Percentiles rank a stretch among this genome's conserved stretches.
phyloP scores from a whole-genome alignment of 1,140 invertebrate species.

The Apis cerana region DNA sequence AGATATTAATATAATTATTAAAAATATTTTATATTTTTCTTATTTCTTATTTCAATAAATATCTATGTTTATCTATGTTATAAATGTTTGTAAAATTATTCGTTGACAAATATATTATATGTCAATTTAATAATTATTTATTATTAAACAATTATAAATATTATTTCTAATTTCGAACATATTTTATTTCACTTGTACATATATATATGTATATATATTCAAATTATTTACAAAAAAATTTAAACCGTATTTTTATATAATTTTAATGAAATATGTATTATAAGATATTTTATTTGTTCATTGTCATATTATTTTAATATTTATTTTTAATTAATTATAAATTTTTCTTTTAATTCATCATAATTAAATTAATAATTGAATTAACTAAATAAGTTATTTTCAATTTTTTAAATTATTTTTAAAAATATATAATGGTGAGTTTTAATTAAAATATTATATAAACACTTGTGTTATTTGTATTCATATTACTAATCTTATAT shows the following conservation, averaged over 20 bases:
- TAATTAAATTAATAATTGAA: neutral
- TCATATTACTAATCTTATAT: neutral
- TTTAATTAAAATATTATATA: conserved; percentile 4
- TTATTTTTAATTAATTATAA: neutral
- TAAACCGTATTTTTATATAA: too few relatives aligned
- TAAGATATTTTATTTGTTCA: too few relatives aligned
- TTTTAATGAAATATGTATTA: too few relatives aligned
- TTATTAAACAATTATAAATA: neutral
- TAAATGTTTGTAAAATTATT: too few relatives aligned
- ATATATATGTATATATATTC: neutral
- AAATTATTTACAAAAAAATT: too few relatives aligned
- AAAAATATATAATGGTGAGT: neutral
- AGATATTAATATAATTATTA: neutral
- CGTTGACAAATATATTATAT: too few relatives aligned
- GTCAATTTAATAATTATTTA: too few relatives aligned
- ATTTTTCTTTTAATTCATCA: neutral
- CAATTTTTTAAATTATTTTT: neutral
- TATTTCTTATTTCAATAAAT: too few relatives aligned
- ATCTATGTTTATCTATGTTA: too few relatives aligned
- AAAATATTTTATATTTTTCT: neutral
- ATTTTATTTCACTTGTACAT: neutral
- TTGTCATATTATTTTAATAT: neutral
- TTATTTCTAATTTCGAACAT: neutral
- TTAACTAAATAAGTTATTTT: neutral
- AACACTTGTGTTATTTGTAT: neutral